Evolutionary conservation across 1,140 invertebrate species (phyloP), one percentile per base, ranked within the genome.

Genomic region (Pseudomyrmex flavicornis): DNA sequence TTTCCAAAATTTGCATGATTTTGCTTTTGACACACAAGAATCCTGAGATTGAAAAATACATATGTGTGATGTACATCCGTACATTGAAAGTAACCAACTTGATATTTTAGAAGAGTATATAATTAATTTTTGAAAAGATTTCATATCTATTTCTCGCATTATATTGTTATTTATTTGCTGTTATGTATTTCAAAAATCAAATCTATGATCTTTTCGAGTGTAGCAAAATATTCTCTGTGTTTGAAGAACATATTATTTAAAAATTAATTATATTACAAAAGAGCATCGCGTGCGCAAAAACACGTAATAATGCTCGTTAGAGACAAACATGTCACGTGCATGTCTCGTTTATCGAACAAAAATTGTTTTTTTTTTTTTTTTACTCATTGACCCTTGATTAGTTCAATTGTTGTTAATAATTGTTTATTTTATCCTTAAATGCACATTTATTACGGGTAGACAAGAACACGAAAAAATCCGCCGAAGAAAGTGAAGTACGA

Each of bases 401-500:
- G 35, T 35, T 35, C 35, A 35, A 35, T 35, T 35, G 35, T 35
- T 35, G 35, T 35, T 79, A 70, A 79, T 50, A 59, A 26, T 79
- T 10, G 15, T 54, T 80, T 61, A 48, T 80, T 80, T 72, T 70
- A 70, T 56, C n/a, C 12, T 59, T 61, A 66, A 54, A 87, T 62
- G 12, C 1, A 46, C 54, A 48, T 85, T 88, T 76, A 70, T 77
- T 56, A 72, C 61, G 17, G 12, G 48, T 84, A 92, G 91, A 92
- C 66, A 90, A 89, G 50, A 90, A 87, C 73, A 91, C 84, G 56
- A 93, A 91, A 90, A 93, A 93, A 79, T 88, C 90, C 20, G n/a
- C 90, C 46, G 74, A 95, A 92, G 90, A 94, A 85, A 90, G 92
- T 87, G 86, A 94, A 88, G 85, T 92, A 79, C 83, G 94, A 89